phyloP scores from a whole-genome alignment of 2,797 vertebrate species.

The Eospalax fontanierii region DNA sequence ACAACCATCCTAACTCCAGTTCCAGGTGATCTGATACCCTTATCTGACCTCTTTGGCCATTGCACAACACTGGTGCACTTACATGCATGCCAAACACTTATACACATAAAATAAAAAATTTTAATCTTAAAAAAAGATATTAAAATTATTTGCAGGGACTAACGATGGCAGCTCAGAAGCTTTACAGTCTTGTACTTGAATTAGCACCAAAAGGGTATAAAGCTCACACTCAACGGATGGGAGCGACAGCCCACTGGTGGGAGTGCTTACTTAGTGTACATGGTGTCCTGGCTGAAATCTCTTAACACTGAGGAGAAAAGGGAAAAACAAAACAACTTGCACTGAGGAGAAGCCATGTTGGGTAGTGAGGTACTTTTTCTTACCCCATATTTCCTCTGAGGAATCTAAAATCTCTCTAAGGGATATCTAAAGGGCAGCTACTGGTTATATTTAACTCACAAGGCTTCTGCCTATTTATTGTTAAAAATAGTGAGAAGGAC shows the following conservation, averaged over 20 bases:
- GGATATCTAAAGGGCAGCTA: not conserved
- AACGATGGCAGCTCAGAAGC: not conserved
- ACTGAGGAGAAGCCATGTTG: not conserved
- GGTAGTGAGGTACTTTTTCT: not conserved
- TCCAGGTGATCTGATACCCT: too few species aligned
- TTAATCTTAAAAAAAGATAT: not conserved
- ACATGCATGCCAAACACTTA: too few species aligned
- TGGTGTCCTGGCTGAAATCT: not conserved
- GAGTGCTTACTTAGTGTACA: not conserved
- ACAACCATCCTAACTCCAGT: too few species aligned
- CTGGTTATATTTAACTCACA: not conserved
- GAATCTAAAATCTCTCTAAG: not conserved
- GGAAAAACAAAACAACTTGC: not conserved
- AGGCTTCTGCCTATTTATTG: not conserved
- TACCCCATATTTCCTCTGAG: not conserved
- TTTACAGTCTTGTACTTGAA: conserved; percentile 3
- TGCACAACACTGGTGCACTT: too few species aligned
- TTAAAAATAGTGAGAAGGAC: not conserved
- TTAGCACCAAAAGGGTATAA: not conserved
- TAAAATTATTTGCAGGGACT: conserved; percentile 57
- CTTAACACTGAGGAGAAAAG: not conserved
- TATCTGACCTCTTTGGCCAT: too few species aligned
- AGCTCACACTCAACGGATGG: not conserved
- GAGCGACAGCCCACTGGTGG: not conserved
- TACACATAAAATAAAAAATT: not conserved